Evolutionary conservation across 2,113 vertebrate genomes (phyloP), one percentile per base, ranked within the genome.

Genomic region (Illadopsis cleaveri): DNA sequence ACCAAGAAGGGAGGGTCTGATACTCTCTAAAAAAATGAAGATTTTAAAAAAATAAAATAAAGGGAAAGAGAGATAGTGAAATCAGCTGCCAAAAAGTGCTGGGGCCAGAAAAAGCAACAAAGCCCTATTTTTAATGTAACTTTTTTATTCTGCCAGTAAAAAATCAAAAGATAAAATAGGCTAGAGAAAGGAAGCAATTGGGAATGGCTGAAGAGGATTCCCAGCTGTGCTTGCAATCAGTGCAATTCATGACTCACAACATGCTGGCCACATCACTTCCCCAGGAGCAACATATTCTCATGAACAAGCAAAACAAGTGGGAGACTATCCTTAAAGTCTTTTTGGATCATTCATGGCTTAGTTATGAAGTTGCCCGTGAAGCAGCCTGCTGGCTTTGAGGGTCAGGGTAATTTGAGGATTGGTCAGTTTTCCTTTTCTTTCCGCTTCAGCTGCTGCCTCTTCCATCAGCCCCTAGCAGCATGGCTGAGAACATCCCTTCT

Each of bases 171-270:
- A 96, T 93, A 96, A 93, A 97, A 96, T 92, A 89, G 94, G 82
- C 94, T 93, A 94, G 88, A 97, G 95, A 96, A 97, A 97, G 96
- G 96, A 96, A 97, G 96, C 96, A 97, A 96, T 96, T 96, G 96
- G 96, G 96, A 94, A 96, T 96, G 95, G 95, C 96, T 96, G 96
- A 97, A 97, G 96, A 96, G 96, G 96, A 96, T 96, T 97, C 94
- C 96, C 96, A 97, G 96, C 96, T 97, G 96, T 97, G 96, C 96
- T 86, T 93, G 96, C 92, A 97, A 97, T 97, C 96, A 97, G 95
- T 90, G 96, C 96, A 94, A 97, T 97, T 97, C 96, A 97, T 96
- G 96, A 96, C 93, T 96, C 96, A 89, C 96, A 96, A 96, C 94
- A 94, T 79, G 96, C 96, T 96, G 94, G 96, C 96, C 96, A 97